Percentiles rank a stretch among this genome's conserved stretches.
phyloP scores from a whole-genome alignment of 1,140 invertebrate genomes.

The Caerostris darwini region DNA sequence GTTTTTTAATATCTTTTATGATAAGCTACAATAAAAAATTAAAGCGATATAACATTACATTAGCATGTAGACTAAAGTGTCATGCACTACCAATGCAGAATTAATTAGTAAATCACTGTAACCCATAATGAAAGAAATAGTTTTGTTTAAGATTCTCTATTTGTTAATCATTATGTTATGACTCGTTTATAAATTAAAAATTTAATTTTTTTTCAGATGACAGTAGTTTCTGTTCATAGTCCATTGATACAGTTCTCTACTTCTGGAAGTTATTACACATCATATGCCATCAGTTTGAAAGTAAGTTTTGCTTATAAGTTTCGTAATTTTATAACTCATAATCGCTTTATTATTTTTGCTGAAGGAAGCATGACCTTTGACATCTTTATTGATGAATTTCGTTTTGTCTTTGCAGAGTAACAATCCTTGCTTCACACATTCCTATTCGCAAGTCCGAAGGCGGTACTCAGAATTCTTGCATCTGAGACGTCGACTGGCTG shows the following conservation, averaged over 20 bases:
- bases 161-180: too few relatives aligned
- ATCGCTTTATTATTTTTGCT: neutral
- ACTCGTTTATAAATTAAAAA: too few relatives aligned
- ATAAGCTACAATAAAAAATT: too few relatives aligned
- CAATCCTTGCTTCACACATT: constrained; percentile 48
- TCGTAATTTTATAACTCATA: too few relatives aligned
- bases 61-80: too few relatives aligned
- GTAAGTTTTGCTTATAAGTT: neutral
- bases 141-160: too few relatives aligned
- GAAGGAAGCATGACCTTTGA: neutral
- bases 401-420: constrained; percentile 37
- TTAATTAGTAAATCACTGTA: too few relatives aligned
- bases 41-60: too few relatives aligned
- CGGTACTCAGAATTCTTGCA: constrained; percentile 57
- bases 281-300: constrained; percentile 67
- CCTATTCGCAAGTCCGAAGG: constrained; percentile 56
- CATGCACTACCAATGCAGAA: too few relatives aligned
- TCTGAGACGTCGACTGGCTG: neutral
- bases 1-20: too few relatives aligned
- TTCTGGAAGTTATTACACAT: constrained; percentile 60
- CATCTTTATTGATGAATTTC: neutral
- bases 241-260: constrained; percentile 61
- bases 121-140: too few relatives aligned
- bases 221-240: constrained; percentile 62
- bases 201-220: constrained; percentile 12